Evolutionary conservation across 2,888 invertebrate species (phyloP), one percentile per base, ranked within the genome.

Genomic region (Ennomos quercinarius): DNA sequence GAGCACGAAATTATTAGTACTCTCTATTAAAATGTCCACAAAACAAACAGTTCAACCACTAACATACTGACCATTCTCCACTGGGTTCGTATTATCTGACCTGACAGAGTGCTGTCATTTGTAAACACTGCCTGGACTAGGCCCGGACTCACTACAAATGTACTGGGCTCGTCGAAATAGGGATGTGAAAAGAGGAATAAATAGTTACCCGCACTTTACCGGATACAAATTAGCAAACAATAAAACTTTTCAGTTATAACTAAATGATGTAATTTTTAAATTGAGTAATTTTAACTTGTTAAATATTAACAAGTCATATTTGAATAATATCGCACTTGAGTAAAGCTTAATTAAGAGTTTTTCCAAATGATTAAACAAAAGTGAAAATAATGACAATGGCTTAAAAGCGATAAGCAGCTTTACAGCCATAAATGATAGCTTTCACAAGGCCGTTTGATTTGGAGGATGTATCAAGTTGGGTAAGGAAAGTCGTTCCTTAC

Each of bases 91-190:
- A 83, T 80, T 55, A 47, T 50, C 56, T 84, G 83, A 81, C 83
- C 82, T 77, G 86, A 89, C 78, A 73, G 78, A 88, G 83, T 78
- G 76, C 66, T 67, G 73, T 78, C 81, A 83, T 87, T 87, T 81
- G 83, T 86, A 79, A 82, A 69, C 62, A 68, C 68, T 38, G 49
- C 47, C 53, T 48, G 64, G 34, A n/a, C n/a, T n/a, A n/a, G 42
- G 49, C 43, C 53, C 53, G 64, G 34, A 44, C 59, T 47, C 43
- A 55, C 58, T 47, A 55, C 27, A 45, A 76, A 73, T 74, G 76
- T 77, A 76, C 64, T 71, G 54, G 44, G 50, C 36, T 47, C 43
- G 51, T 55, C 46, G 51, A 13, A 53, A 47, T 58, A 54, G 54
- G 47, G 53, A 57, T 41, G 55, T 49, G 52, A 52, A 57, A 49